phyloP scores from a whole-genome alignment of 2,797 vertebrate genomes.

The Fundulus diaphanus region DNA sequence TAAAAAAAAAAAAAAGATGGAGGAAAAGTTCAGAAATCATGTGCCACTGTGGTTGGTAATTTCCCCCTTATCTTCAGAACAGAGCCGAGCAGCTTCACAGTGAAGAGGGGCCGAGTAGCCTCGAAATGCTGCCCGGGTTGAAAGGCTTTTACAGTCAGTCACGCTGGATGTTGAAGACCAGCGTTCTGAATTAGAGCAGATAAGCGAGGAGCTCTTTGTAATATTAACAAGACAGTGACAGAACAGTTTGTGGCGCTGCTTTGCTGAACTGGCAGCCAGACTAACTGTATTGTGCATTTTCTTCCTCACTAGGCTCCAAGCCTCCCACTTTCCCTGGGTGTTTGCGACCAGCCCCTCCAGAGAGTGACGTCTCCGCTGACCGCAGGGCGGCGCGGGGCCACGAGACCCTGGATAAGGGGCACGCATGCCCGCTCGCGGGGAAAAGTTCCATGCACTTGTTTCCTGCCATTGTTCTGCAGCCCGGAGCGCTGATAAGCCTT shows the following conservation, averaged over 20 bases:
- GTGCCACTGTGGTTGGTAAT: conserved; percentile 47
- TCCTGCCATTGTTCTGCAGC: conserved; percentile 85
- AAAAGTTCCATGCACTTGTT: conserved; percentile 82
- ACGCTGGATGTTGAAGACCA: conserved; percentile 20
- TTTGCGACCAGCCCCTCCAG: conserved; percentile 31
- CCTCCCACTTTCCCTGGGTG: conserved; percentile 5
- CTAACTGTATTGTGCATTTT: not conserved
- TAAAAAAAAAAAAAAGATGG: conserved; percentile 52
- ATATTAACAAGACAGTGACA: conserved; percentile 11
- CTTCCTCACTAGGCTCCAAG: not conserved
- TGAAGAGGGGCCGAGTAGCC: conserved; percentile 21
- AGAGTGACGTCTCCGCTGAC: conserved; percentile 76
- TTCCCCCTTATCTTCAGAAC: conserved; percentile 58
- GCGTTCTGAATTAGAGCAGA: conserved; percentile 24
- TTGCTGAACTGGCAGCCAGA: not conserved
- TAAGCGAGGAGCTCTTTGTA: conserved; percentile 11
- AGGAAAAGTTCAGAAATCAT: conserved; percentile 11
- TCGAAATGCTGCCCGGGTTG: not conserved
- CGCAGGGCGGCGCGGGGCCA: conserved; percentile 72
- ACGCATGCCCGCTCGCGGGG: conserved; percentile 74
- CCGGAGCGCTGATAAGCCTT: conserved; percentile 81
- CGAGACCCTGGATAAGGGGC: conserved; percentile 80
- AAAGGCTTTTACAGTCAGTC: not conserved
- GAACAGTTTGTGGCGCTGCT: not conserved
- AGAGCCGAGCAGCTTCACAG: conserved; percentile 37